A percentile compares a stretch with the other conserved stretches of the same genome.
These are phyloP conservation scores for Drosophila anceps DNA, from an alignment of 2,888 invertebrate genomes.

Conservation along the genomic window DNA sequence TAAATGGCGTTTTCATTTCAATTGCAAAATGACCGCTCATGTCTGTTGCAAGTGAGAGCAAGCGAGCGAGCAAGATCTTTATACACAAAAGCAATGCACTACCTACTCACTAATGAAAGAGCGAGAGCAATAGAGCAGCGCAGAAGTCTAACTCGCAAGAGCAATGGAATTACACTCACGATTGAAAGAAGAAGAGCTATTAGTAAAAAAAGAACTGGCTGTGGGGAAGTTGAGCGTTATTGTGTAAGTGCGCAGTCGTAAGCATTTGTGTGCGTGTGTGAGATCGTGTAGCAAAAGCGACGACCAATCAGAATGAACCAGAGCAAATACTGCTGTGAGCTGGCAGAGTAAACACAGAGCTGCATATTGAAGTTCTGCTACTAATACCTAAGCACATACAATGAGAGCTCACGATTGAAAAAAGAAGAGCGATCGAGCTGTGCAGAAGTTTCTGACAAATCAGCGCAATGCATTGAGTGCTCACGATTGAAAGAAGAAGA, in stretches of 20 bases:
- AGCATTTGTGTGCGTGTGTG: background rate
- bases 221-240: background rate
- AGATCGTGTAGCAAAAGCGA: background rate
- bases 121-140: background rate
- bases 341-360: too few relatives aligned
- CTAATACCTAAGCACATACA: too few relatives aligned
- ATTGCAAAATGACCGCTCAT: background rate
- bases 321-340: background rate
- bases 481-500: too few relatives aligned
- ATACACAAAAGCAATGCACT: background rate
- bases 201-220: background rate
- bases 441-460: background rate
- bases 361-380: too few relatives aligned
- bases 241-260: background rate
- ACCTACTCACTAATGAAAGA: background rate
- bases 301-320: background rate
- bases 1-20: accelerated
- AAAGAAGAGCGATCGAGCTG: background rate
- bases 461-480: background rate
- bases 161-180: background rate
- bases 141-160: background rate
- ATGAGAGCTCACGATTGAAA: background rate
- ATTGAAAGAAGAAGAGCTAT: background rate
- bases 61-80: background rate
- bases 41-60: background rate